A percentile compares a stretch with the other conserved stretches of the same genome.
Conservation (phyloP, 1,140 invertebrate species). For the Drosophila albomicans region DNA sequence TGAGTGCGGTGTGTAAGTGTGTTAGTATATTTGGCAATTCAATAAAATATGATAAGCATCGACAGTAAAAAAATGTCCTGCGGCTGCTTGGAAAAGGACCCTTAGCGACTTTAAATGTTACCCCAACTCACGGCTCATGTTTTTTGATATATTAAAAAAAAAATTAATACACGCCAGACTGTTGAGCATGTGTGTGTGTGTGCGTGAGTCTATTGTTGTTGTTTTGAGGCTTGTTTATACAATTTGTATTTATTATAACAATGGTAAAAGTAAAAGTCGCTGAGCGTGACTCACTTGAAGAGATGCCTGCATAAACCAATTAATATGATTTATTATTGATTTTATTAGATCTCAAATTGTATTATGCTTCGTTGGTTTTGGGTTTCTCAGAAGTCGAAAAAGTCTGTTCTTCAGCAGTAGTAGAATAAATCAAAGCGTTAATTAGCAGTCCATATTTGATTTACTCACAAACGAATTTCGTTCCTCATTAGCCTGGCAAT, state of each 20-base stretch:
- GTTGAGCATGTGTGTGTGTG: not conserved
- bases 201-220: conserved; percentile 41
- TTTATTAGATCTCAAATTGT: conserved; percentile 43
- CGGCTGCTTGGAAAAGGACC: conserved; percentile 37
- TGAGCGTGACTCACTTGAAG: conserved; percentile 5
- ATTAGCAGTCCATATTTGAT: conserved; percentile 42
- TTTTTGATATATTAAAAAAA: conserved; percentile 20
- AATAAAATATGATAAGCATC: conserved; percentile 68
- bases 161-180: conserved; percentile 43
- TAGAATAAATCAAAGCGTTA: conserved; percentile 40
- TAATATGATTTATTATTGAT: conserved; percentile 74
- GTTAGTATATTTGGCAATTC: conserved; percentile 59
- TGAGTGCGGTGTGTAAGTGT: conserved; percentile 14
- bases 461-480: conserved; percentile 16
- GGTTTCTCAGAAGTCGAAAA: conserved; percentile 19
- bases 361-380: conserved; percentile 11
- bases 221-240: conserved; percentile 50
- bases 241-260: conserved; percentile 61
- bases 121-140: not conserved
- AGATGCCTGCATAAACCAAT: conserved; percentile 46
- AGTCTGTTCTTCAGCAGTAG: not conserved
- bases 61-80: conserved; percentile 65
- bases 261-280: conserved; percentile 8
- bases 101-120: conserved; percentile 56
- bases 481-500: conserved; percentile 30